These are phyloP conservation scores for Coenonympha glycerion DNA, from an alignment of 2,888 invertebrate genomes.

Conservation along the genomic window DNA sequence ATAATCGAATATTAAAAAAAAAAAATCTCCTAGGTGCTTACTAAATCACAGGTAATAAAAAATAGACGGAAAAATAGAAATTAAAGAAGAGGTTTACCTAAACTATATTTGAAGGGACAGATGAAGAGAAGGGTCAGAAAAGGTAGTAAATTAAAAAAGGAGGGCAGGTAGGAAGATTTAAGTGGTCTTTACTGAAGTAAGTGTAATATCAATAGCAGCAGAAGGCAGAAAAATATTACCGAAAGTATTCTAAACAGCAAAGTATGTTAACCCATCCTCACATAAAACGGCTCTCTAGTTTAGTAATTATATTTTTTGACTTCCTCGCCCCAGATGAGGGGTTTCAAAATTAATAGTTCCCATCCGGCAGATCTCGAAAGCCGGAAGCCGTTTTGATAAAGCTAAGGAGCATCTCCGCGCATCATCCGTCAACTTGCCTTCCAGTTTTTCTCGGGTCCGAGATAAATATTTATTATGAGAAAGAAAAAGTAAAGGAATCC, in stretches of 20 bases:
- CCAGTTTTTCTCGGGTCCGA: not conserved
- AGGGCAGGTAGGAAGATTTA: too few relatives aligned
- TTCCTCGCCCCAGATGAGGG: constrained; percentile 39
- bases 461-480: not conserved
- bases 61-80: too few relatives aligned
- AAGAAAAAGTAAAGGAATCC: not conserved
- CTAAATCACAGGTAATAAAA: too few relatives aligned
- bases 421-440: not conserved
- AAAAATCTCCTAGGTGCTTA: too few relatives aligned
- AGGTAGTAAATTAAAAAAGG: too few relatives aligned
- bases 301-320: constrained; percentile 30
- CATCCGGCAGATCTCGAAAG: constrained; percentile 55
- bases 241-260: not conserved
- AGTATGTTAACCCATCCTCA: too few relatives aligned
- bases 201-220: not conserved
- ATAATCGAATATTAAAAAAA: too few relatives aligned
- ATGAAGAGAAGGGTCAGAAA: too few relatives aligned
- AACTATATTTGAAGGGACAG: too few relatives aligned
- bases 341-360: constrained; percentile 45
- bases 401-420: constrained; percentile 31
- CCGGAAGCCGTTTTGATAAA: constrained; percentile 51
- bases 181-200: too few relatives aligned
- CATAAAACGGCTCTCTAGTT: not conserved
- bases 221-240: not conserved
- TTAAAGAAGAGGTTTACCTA: too few relatives aligned